A percentile compares a stretch with the other conserved stretches of the same genome.
Evolutionary conservation across 2,888 invertebrate genomes (phyloP).

Genomic region (Herminia tarsipennalis): DNA sequence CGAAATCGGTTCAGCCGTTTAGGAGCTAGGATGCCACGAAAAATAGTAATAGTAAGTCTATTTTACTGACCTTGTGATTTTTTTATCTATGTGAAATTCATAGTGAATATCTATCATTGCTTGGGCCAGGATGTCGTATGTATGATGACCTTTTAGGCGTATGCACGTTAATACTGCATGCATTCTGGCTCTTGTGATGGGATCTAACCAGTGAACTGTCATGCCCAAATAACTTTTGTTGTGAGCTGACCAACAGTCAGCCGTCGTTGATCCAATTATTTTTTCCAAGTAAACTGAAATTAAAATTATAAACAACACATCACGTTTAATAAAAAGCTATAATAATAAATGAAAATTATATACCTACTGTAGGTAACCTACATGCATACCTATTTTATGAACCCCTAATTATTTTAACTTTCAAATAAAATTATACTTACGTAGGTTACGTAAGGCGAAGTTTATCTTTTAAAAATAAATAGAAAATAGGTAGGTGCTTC

Average conservation of each 20-base stretch:
- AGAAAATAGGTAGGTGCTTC: slow-evolving; percentile 18
- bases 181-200: slow-evolving; percentile 19
- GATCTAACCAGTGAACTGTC: slow-evolving; percentile 23
- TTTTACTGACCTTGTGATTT: slow-evolving; percentile 18
- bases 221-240: slow-evolving; percentile 24
- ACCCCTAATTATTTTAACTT: too few species aligned
- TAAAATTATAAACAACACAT: slow-evolving; percentile 8
- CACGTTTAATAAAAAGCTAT: neutral
- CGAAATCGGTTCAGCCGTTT: too few species aligned
- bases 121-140: slow-evolving; percentile 18
- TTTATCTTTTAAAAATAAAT: slow-evolving; percentile 15
- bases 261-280: slow-evolving; percentile 18
- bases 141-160: slow-evolving; percentile 17
- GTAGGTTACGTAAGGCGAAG: slow-evolving; percentile 5
- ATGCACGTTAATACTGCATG: slow-evolving; percentile 18
- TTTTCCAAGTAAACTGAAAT: slow-evolving; percentile 20
- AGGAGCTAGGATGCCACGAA: neutral
- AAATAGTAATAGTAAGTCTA: slow-evolving; percentile 1
- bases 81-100: slow-evolving; percentile 20
- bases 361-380: too few species aligned
- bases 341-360: too few species aligned
- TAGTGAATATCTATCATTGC: slow-evolving; percentile 22
- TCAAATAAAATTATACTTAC: too few species aligned
- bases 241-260: slow-evolving; percentile 23
- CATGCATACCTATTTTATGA: too few species aligned